A percentile compares a stretch with the other conserved stretches of the same genome.
Evolutionary conservation across 2,797 vertebrate genomes (phyloP).

Genomic region (Poeciliopsis paucimaculata): DNA sequence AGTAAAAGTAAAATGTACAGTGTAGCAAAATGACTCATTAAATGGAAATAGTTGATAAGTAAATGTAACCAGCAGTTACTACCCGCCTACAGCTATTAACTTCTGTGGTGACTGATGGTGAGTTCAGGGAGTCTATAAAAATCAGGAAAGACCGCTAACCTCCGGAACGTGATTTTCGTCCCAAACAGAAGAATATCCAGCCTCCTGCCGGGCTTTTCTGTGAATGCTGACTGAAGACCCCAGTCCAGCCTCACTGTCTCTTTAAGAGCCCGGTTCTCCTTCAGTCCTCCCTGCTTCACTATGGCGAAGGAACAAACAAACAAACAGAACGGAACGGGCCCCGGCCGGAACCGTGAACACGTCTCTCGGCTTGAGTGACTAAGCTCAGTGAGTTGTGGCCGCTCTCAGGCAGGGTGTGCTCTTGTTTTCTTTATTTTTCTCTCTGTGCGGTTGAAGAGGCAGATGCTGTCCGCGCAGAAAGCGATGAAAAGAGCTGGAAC

Average conservation of each 20-base stretch:
- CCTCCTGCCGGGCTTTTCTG: neutral
- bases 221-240: neutral
- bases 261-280: constrained; percentile 74
- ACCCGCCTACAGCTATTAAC: neutral
- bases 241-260: constrained; percentile 56
- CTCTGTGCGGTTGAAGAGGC: constrained; percentile 11
- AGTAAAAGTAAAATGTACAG: neutral
- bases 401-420: constrained; percentile 13
- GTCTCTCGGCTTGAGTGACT: constrained; percentile 34
- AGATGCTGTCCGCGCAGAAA: constrained; percentile 40
- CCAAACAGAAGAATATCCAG: neutral
- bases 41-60: neutral
- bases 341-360: constrained; percentile 34
- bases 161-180: too few species aligned
- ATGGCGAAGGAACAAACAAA: constrained; percentile 77
- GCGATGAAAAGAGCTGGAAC: constrained; percentile 52
- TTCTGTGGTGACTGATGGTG: constrained; percentile 4
- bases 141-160: neutral
- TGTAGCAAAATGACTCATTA: neutral
- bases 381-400: neutral
- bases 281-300: constrained; percentile 61
- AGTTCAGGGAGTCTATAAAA: constrained; percentile 13
- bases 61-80: neutral
- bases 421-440: neutral
- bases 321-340: constrained; percentile 12